Evolutionary conservation across 2,888 invertebrate species (phyloP).

Genomic region (Dolomedes plantarius): DNA sequence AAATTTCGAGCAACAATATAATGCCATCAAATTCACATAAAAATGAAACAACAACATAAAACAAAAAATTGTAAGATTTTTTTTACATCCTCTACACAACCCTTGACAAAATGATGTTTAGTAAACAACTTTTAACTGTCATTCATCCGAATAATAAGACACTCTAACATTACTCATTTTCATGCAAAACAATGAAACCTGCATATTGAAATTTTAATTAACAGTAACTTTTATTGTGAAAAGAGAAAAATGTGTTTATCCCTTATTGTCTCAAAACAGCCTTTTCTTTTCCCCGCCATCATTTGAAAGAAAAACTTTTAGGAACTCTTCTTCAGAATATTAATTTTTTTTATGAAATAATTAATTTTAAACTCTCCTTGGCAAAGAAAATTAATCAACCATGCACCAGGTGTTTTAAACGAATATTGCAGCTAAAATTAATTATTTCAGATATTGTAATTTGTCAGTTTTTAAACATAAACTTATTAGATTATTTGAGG

Average conservation of each 20-base stretch:
- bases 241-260: neutral
- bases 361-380: neutral
- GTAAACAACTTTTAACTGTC: too few relatives aligned
- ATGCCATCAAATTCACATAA: too few relatives aligned
- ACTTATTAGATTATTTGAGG: neutral
- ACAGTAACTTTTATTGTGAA: neutral
- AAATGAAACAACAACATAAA: too few relatives aligned
- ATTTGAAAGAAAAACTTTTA: neutral
- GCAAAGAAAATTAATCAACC: neutral
- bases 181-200: neutral
- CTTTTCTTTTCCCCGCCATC: neutral
- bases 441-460: neutral
- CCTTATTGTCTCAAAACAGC: neutral
- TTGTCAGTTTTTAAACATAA: neutral
- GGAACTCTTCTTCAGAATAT: neutral
- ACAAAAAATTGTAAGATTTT: too few relatives aligned
- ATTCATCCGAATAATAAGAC: too few relatives aligned
- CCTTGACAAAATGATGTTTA: too few relatives aligned
- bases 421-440: neutral
- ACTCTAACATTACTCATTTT: too few relatives aligned
- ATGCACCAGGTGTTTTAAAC: neutral
- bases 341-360: neutral
- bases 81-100: too few relatives aligned
- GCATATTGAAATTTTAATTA: neutral
- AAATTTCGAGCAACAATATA: too few relatives aligned